Base-by-base conservation (phyloP, 2,888 invertebrate genomes). In the Epinotia ramella region DNA sequence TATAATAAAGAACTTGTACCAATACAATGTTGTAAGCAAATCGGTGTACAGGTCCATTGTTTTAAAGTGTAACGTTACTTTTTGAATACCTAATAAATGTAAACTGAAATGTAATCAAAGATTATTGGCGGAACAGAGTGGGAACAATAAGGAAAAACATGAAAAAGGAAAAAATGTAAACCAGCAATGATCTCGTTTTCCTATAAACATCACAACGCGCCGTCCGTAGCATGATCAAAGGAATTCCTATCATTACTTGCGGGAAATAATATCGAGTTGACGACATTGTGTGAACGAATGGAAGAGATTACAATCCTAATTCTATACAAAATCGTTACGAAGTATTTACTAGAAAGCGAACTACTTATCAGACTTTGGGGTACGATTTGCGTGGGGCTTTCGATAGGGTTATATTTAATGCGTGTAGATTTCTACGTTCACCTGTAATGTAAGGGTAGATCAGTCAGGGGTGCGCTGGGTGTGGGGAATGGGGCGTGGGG, bases 361-460 rank as follows among this genome's bases (percentile, higher is more conserved):
- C 60, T 70, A 65, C 71, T 71, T 72, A 76, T 76, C 76, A 67
- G 72, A 63, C 60, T 66, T 66, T 63, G 60, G 70, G 75, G 60
- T 72, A 72, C 71, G 72, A 72, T 76, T 72, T 72, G 72, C 72
- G 67, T 72, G 75, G 63, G 66, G 62, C 33, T 44, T 67, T 69
- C 66, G 77, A 77, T 75, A 75, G 75, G 72, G 73, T 67, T 77
- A 73, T 70, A 57, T 75, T 75, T 71, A 65, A 75, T 75, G 70
- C 60, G 75, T 66, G 75, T 75, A 71, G 75, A 77, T 70, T 67
- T 82, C 81, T 84, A 83, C 84, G 82, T 86, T 85, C 85, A 87
- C 87, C 87, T 86, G 86, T 83, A 86, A 82, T 82, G 80, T 82
- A 82, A 84, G 85, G 85, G 84, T 84, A 83, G 84, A 83, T 83